Evolutionary conservation across 1,140 invertebrate genomes (phyloP).

Genomic region (Chironomus tepperi): DNA sequence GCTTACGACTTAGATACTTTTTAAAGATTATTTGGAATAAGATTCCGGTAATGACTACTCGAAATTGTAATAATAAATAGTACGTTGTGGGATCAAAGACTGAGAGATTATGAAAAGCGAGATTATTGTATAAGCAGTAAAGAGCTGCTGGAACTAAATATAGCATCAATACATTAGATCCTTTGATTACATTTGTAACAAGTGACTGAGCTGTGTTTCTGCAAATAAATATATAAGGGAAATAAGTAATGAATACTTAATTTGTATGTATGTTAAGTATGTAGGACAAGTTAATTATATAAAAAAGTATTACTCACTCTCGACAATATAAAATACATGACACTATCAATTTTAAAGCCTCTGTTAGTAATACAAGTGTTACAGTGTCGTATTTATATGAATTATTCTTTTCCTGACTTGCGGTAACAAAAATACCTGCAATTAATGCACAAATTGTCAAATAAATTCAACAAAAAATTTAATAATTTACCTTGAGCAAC

Average conservation of each 20-base stretch:
- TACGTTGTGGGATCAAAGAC: conserved; percentile 92
- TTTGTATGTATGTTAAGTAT: not conserved
- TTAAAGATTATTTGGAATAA: conserved; percentile 85
- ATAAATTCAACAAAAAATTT: not conserved
- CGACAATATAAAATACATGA: conserved; percentile 62
- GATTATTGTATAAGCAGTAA: conserved; percentile 93
- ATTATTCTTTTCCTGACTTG: conserved; percentile 71
- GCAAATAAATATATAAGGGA: conserved; percentile 32
- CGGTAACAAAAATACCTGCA: conserved; percentile 81
- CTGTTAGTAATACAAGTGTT: conserved; percentile 79
- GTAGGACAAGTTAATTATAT: not conserved
- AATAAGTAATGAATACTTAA: conserved; percentile 26
- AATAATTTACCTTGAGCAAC: conserved; percentile 63
- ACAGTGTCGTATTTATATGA: conserved; percentile 81
- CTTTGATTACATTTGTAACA: conserved; percentile 46
- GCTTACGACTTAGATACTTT: conserved; percentile 67
- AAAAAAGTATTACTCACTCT: conserved; percentile 47
- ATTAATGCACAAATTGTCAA: conserved; percentile 26
- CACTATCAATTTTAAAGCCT: conserved; percentile 73
- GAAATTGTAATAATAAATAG: conserved; percentile 82
- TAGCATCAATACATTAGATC: conserved; percentile 59
- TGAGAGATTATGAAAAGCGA: conserved; percentile 84
- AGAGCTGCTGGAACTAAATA: conserved; percentile 86
- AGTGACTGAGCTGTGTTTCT: conserved; percentile 44
- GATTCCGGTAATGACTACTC: conserved; percentile 86